Conservation (phyloP, 2,113 vertebrate genomes). For the Xiphias gladius region DNA sequence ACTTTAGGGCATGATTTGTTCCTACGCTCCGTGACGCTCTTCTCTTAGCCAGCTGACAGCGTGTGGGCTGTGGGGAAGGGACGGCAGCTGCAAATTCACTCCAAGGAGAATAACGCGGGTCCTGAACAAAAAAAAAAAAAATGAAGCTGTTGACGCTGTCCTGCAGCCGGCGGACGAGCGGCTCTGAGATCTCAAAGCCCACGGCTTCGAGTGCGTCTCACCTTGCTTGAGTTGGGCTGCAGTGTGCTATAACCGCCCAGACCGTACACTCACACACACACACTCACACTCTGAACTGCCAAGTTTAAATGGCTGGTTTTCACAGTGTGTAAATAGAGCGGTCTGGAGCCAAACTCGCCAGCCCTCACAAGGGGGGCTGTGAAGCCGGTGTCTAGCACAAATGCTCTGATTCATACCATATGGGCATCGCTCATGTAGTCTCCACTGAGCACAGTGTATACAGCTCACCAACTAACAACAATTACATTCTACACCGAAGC, state of each 20-base stretch:
- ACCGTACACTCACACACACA: slow-evolving; percentile 49
- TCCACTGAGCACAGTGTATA: not conserved
- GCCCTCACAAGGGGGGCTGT: slow-evolving; percentile 41
- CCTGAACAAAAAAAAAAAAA: slow-evolving; percentile 36
- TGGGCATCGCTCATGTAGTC: slow-evolving; percentile 32
- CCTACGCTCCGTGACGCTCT: slow-evolving; percentile 17
- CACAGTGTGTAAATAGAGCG: slow-evolving; percentile 58
- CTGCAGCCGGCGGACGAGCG: slow-evolving; percentile 32
- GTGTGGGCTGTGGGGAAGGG: slow-evolving; percentile 42
- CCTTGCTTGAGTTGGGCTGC: slow-evolving; percentile 32
- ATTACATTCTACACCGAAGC: not conserved
- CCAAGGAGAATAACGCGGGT: slow-evolving; percentile 46
- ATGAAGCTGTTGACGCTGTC: slow-evolving; percentile 39
- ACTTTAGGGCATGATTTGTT: slow-evolving; percentile 35
- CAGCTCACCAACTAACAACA: slow-evolving; percentile 24
- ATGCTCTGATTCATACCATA: slow-evolving; percentile 61
- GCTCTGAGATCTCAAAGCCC: slow-evolving; percentile 29
- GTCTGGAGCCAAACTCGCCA: slow-evolving; percentile 38
- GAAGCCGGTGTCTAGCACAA: slow-evolving; percentile 37
- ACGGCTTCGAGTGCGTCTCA: not conserved
- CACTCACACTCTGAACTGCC: slow-evolving; percentile 32
- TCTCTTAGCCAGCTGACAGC: slow-evolving; percentile 44
- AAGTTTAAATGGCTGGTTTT: slow-evolving; percentile 59
- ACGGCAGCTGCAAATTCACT: slow-evolving; percentile 60
- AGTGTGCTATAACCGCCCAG: slow-evolving; percentile 47